These are phyloP conservation scores for Molossus molossus DNA, from an alignment of 2,797 vertebrate genomes.

Conservation along the genomic window DNA sequence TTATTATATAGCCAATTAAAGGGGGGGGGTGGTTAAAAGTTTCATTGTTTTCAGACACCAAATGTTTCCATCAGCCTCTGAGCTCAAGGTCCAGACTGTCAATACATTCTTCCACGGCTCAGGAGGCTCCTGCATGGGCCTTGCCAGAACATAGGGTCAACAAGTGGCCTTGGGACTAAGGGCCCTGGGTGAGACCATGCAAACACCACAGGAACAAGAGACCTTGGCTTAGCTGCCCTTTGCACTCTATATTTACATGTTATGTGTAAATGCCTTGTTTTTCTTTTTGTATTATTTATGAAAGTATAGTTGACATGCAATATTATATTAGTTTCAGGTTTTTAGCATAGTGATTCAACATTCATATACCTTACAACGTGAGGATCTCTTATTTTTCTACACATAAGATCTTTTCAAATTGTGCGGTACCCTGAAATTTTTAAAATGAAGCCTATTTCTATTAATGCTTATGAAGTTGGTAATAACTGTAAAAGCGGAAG, in stretches of 20 bases:
- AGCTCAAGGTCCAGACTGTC: too few relatives aligned
- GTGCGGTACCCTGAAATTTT: neutral
- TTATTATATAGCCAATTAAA: too few relatives aligned
- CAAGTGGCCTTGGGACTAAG: too few relatives aligned
- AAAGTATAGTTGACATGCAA: neutral
- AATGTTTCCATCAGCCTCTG: too few relatives aligned
- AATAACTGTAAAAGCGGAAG: neutral
- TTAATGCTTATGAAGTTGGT: neutral
- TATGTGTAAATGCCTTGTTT: neutral
- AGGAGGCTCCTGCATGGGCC: too few relatives aligned
- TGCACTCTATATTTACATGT: neutral
- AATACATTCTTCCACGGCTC: too few relatives aligned
- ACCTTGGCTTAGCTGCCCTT: too few relatives aligned
- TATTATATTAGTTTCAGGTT: neutral
- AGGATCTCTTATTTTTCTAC: neutral
- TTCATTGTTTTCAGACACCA: too few relatives aligned
- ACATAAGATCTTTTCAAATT: slow-evolving; percentile 10
- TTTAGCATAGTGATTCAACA: neutral
- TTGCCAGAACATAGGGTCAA: too few relatives aligned
- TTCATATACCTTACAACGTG: neutral
- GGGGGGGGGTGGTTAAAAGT: too few relatives aligned
- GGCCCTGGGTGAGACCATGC: too few relatives aligned
- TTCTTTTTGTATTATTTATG: slow-evolving; percentile 12
- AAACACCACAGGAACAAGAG: too few relatives aligned
- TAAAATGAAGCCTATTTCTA: neutral